phyloP scores from a whole-genome alignment of 2,888 invertebrate species.

The Acleris literana region DNA sequence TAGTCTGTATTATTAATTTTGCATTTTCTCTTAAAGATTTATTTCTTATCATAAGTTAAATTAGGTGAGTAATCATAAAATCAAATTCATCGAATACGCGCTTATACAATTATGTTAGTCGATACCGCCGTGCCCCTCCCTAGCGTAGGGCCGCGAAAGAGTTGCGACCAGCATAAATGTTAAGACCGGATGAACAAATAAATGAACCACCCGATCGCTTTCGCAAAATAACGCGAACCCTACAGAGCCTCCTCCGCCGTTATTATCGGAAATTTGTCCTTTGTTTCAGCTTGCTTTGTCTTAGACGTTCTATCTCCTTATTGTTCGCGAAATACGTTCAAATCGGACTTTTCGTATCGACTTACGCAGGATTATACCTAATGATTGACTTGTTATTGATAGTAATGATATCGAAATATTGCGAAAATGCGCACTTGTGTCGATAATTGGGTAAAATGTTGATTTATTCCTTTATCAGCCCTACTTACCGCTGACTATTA shows the following conservation, averaged over 20 bases:
- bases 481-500: too few species aligned
- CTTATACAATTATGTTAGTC: not conserved
- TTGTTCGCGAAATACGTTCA: conserved; percentile 34
- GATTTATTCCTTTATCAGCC: too few species aligned
- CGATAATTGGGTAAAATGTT: not conserved
- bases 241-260: conserved; percentile 53
- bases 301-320: conserved; percentile 38
- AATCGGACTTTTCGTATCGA: conserved; percentile 34
- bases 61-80: too few species aligned
- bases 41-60: too few species aligned
- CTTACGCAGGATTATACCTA: conserved; percentile 35
- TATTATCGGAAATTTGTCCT: conserved; percentile 51
- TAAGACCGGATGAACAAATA: conserved; percentile 80
- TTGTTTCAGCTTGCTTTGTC: conserved; percentile 48
- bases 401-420: conserved; percentile 3
- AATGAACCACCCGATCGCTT: conserved; percentile 70
- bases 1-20: too few species aligned
- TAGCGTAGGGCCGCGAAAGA: conserved; percentile 65
- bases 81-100: not conserved
- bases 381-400: conserved; percentile 31
- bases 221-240: conserved; percentile 60
- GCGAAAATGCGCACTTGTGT: too few species aligned
- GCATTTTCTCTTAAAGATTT: too few species aligned
- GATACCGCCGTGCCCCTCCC: conserved; percentile 43
- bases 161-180: conserved; percentile 74